A percentile compares a stretch with the other conserved stretches of the same genome.
Conservation (phyloP, 2,113 vertebrate genomes). For the Odocoileus virginianus region DNA sequence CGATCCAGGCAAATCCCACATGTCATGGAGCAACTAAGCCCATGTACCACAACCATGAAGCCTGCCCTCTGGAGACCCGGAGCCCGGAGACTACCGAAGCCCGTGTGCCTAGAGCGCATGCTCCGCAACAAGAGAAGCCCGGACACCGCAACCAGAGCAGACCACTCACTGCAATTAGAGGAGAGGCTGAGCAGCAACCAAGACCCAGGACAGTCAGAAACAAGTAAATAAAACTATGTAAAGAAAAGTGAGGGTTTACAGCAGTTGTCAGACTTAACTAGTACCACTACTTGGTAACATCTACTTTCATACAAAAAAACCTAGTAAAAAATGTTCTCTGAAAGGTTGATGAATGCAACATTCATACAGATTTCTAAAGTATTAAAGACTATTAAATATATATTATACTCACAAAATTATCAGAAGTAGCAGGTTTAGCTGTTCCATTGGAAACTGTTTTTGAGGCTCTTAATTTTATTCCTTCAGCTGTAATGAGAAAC, state of each 20-base stretch:
- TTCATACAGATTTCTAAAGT: not conserved
- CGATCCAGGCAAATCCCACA: not conserved
- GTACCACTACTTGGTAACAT: not conserved
- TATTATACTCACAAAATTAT: conserved; percentile 82
- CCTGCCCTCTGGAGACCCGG: not conserved
- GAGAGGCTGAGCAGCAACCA: not conserved
- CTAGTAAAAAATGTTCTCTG: not conserved
- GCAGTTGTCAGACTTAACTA: not conserved
- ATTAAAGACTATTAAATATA: not conserved
- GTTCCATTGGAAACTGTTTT: conserved; percentile 86
- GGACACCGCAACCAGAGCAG: not conserved
- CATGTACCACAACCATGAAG: accelerated
- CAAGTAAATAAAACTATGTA: not conserved
- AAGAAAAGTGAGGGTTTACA: not conserved
- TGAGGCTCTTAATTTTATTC: conserved; percentile 86
- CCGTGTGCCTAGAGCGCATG: not conserved
- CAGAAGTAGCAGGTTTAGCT: conserved; percentile 75
- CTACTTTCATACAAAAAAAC: not conserved
- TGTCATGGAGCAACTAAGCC: not conserved
- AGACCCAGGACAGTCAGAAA: not conserved
- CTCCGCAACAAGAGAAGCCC: not conserved
- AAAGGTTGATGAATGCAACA: not conserved
- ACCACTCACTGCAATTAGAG: not conserved
- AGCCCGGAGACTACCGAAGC: not conserved
- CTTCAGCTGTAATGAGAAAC: conserved; percentile 81